These are phyloP conservation scores for Chaetodon trifasciatus DNA, from an alignment of 2,797 vertebrate species.

Conservation along the genomic window DNA sequence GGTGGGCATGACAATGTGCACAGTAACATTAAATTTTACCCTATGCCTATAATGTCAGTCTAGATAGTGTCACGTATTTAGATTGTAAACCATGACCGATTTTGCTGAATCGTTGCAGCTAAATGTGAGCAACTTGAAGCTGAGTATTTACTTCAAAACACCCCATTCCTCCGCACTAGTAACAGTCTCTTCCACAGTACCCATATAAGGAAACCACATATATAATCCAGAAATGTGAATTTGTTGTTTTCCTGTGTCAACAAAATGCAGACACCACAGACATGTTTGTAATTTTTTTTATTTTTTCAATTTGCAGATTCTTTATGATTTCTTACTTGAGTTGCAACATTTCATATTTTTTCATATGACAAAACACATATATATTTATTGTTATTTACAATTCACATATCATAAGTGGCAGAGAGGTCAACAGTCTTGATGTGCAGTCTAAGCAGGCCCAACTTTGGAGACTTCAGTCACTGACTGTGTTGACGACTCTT, in stretches of 20 bases:
- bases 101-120: too few species aligned
- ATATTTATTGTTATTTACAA: slow-evolving; percentile 71
- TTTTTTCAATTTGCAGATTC: slow-evolving; percentile 34
- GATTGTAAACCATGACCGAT: too few species aligned
- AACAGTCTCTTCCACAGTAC: background rate
- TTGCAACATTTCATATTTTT: slow-evolving; percentile 7
- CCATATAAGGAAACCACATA: too few species aligned
- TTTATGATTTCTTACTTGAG: background rate
- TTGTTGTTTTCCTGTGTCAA: background rate
- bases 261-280: background rate
- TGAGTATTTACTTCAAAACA: too few species aligned
- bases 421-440: background rate
- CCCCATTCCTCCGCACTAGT: too few species aligned
- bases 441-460: slow-evolving; percentile 65
- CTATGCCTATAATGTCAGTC: too few species aligned
- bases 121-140: too few species aligned
- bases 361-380: slow-evolving; percentile 32
- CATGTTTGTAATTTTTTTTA: slow-evolving; percentile 16
- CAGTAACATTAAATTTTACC: too few species aligned
- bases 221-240: background rate
- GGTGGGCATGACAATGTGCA: too few species aligned
- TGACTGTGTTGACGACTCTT: slow-evolving; percentile 71
- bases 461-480: slow-evolving; percentile 86
- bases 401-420: slow-evolving; percentile 27
- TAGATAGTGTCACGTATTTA: too few species aligned